These are phyloP conservation scores for Ostrea edulis DNA, from an alignment of 1,140 invertebrate species.

Conservation along the genomic window DNA sequence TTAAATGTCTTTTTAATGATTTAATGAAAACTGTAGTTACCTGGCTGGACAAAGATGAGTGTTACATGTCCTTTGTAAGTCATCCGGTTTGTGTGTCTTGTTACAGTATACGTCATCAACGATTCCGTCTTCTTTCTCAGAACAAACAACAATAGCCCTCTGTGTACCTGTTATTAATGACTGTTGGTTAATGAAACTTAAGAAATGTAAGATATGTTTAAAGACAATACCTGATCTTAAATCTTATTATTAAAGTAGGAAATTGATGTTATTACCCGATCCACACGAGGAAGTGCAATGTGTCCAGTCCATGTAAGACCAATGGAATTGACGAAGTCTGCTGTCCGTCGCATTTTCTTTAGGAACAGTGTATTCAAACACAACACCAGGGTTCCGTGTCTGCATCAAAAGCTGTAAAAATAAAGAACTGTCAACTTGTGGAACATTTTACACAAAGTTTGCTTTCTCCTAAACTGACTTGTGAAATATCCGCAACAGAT, in stretches of 20 bases:
- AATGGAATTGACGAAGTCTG: constrained; percentile 84
- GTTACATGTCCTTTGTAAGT: constrained; percentile 84
- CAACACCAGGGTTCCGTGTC: constrained; percentile 89
- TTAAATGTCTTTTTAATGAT: neutral
- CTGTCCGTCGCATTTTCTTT: constrained; percentile 82
- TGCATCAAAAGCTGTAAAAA: constrained; percentile 88
- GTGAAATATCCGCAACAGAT: neutral
- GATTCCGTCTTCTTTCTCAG: constrained; percentile 84
- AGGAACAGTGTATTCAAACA: constrained; percentile 90
- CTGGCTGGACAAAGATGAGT: constrained; percentile 86
- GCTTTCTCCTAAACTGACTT: too few relatives aligned
- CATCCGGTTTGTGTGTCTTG: constrained; percentile 82
- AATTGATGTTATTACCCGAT: constrained; percentile 80
- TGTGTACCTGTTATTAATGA: constrained; percentile 73
- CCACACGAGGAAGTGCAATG: constrained; percentile 90
- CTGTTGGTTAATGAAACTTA: neutral
- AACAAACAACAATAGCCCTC: constrained; percentile 84
- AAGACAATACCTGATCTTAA: neutral
- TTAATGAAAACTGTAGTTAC: constrained; percentile 72
- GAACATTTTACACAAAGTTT: neutral
- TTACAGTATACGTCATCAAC: constrained; percentile 86
- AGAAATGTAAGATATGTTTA: neutral
- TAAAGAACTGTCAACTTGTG: neutral
- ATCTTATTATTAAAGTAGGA: neutral
- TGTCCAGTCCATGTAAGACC: constrained; percentile 89